phyloP scores from a whole-genome alignment of 2,888 invertebrate genomes.

The Sycophila texana region DNA sequence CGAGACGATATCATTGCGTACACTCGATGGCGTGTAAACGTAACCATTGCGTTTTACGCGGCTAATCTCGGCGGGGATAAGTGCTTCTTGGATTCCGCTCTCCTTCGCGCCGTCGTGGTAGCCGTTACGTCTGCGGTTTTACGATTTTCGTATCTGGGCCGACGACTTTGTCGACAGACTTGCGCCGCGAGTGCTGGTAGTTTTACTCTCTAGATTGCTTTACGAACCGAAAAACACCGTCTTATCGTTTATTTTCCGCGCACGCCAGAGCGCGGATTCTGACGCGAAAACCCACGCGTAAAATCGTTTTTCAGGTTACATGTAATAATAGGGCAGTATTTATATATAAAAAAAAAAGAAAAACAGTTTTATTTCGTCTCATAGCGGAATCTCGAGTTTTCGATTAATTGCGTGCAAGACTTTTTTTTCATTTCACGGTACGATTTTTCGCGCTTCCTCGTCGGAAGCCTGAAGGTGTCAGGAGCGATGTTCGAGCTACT shows the following conservation, averaged over 20 bases:
- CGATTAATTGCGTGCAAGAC: background rate
- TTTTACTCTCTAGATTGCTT: conserved; percentile 49
- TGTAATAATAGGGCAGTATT: background rate
- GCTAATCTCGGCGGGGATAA: conserved; percentile 68
- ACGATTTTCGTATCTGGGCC: conserved; percentile 72
- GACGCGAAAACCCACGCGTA: conserved; percentile 8
- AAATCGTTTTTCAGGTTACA: background rate
- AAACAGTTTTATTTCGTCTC: background rate
- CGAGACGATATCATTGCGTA: conserved; percentile 41
- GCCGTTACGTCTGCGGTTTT: conserved; percentile 71
- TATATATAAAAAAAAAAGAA: background rate
- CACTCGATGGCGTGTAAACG: conserved; percentile 61
- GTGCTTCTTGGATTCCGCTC: conserved; percentile 63
- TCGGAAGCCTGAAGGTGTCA: conserved; percentile 47
- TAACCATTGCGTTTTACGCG: conserved; percentile 67
- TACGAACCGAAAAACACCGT: conserved; percentile 57
- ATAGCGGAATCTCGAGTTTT: background rate
- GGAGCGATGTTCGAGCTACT: conserved; percentile 52
- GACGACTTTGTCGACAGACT: conserved; percentile 60
- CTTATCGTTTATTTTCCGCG: conserved; percentile 47
- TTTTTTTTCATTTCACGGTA: background rate
- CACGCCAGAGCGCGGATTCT: background rate
- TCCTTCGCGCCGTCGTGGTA: conserved; percentile 44
- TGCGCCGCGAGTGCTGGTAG: conserved; percentile 49
- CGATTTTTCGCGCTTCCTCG: background rate